These are phyloP conservation scores for rat (Rattus norvegicus) DNA, from an alignment of 2,113 vertebrate species.

Conservation along the genomic window GRCr8 NC_086023.1:101491001-101491500, in stretches of 20 bases:
- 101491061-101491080: background rate
- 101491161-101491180: background rate
- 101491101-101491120: background rate
- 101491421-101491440: background rate
- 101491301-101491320: background rate
- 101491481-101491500: background rate
- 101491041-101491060: background rate
- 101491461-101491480: background rate
- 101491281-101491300: background rate
- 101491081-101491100: background rate
- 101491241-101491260: background rate
- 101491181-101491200: background rate
- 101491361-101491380: background rate
- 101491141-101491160: background rate
- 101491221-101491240: slow-evolving; percentile 5
- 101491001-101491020: background rate
- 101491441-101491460: background rate
- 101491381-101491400: background rate
- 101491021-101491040: background rate
- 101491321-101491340: background rate
- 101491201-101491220: background rate
- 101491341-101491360: background rate
- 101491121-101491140: background rate
- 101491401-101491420: background rate
- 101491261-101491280: background rate